phyloP scores from a whole-genome alignment of 2,113 vertebrate genomes.

The Cinclus mexicanus region DNA sequence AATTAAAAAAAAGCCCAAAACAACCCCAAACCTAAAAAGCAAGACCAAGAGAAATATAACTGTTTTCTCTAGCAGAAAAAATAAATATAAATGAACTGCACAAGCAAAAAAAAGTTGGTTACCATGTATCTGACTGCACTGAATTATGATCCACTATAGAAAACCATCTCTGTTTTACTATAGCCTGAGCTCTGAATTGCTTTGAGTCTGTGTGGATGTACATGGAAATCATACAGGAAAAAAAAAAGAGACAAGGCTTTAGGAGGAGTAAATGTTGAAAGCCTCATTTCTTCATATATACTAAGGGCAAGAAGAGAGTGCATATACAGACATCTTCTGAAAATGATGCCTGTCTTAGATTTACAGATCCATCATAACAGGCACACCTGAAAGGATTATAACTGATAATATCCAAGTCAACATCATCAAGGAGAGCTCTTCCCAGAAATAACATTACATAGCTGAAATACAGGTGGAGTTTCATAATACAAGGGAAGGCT shows the following conservation, averaged over 20 bases:
- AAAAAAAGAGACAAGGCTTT: not conserved
- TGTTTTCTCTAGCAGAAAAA: not conserved
- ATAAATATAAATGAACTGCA: not conserved
- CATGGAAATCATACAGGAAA: not conserved
- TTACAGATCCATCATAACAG: not conserved
- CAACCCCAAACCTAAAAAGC: not conserved
- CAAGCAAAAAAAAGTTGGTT: not conserved
- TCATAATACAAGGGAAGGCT: not conserved
- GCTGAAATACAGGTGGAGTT: not conserved
- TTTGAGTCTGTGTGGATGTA: not conserved
- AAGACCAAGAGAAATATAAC: not conserved
- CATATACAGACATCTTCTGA: not conserved
- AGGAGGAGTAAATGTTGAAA: not conserved
- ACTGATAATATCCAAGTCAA: not conserved
- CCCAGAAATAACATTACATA: not conserved
- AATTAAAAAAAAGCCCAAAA: not conserved
- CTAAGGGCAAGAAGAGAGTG: not conserved
- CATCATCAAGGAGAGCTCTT: not conserved
- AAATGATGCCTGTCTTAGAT: not conserved
- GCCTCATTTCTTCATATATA: not conserved
- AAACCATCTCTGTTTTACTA: not conserved
- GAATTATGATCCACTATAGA: not conserved
- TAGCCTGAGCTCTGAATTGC: not conserved
- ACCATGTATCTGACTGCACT: not conserved
- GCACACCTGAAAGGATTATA: not conserved